A percentile compares a stretch with the other conserved stretches of the same genome.
Conservation (phyloP, 35 echinoderm and acorn worm genomes). For the Nesometra sesokonis region DNA sequence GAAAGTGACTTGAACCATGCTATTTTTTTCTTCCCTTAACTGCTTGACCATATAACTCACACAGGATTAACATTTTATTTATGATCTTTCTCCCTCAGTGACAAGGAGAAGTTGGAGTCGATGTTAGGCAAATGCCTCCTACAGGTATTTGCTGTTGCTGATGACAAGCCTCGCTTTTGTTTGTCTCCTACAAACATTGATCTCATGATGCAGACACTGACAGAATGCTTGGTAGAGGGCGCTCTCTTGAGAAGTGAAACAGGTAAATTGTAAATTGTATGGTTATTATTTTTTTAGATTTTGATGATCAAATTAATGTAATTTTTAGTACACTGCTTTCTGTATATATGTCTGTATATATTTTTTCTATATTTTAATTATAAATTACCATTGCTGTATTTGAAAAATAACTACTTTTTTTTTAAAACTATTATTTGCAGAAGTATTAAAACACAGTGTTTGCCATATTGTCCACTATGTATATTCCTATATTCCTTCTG, state of each 20-base stretch:
- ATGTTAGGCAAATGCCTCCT: constrained; percentile 27
- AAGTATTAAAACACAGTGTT: constrained; percentile 12
- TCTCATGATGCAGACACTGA: constrained; percentile 39
- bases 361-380: no score
- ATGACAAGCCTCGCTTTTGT: background rate
- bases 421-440: constrained; percentile 12
- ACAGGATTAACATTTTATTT: no score
- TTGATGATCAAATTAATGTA: background rate
- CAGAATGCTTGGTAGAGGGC: constrained; percentile 13
- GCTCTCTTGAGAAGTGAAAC: constrained; percentile 10
- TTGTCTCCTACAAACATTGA: constrained; percentile 24
- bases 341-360: no score
- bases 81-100: background rate
- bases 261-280: constrained; percentile 4
- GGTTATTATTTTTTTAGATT: background rate
- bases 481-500: constrained; percentile 16
- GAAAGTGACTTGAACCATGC: no score
- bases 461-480: constrained; percentile 39
- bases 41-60: no score
- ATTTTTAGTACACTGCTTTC: no score
- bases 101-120: constrained; percentile 12
- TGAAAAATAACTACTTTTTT: background rate
- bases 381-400: no score
- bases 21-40: no score
- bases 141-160: constrained; percentile 3